Evolutionary conservation across 2,797 vertebrate genomes (phyloP), one percentile per base, ranked within the genome.

Genomic region (Denticeps clupeoides): DNA sequence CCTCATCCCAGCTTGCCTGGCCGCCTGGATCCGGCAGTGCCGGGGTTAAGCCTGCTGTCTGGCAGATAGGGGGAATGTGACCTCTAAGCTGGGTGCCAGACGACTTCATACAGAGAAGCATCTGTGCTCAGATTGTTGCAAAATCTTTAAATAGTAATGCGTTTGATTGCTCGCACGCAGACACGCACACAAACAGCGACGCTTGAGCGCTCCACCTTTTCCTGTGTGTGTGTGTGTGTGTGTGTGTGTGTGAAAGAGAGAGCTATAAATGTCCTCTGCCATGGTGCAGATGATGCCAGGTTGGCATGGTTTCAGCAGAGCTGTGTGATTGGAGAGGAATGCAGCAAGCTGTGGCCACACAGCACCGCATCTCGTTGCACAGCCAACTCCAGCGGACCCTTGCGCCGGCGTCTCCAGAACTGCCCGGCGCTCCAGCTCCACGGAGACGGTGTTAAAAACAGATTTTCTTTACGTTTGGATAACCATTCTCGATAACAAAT

Each of bases 271-370:
- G 54, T 49, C 49, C 2, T 4, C 27, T 49, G 41, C 49, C 44
- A 21, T 49, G 38, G 23, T 52, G 27, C 22, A 47, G 45, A 37
- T 49, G 44, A 35, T 45, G 41, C 9, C 45, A 56, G 50, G 53
- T 56, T 61, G 59, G 58, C 58, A 56, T 56, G 53, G 53, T 53
- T 56, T 56, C 53, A 56, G 1, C 33, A 31, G 26, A 23, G 31
- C 32, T 51, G 12, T 51, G n/a, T 47, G 25, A 37, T 37, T 37
- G 16, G 16, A 33, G 33, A 33, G 16, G 33, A 37, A 37, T 37
- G 33, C 33, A 33, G 37, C 33, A 33, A 37, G 16, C 33, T 16
- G 8, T n/a, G 37, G 33, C 33, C 33, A 33, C 33, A 37, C 33
- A n/a, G n/a, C n/a, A n/a, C n/a, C n/a, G n/a, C n/a, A n/a, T n/a